Evolutionary conservation across 2,113 vertebrate genomes (phyloP).

Genomic region (Sceloporus tristichus): DNA sequence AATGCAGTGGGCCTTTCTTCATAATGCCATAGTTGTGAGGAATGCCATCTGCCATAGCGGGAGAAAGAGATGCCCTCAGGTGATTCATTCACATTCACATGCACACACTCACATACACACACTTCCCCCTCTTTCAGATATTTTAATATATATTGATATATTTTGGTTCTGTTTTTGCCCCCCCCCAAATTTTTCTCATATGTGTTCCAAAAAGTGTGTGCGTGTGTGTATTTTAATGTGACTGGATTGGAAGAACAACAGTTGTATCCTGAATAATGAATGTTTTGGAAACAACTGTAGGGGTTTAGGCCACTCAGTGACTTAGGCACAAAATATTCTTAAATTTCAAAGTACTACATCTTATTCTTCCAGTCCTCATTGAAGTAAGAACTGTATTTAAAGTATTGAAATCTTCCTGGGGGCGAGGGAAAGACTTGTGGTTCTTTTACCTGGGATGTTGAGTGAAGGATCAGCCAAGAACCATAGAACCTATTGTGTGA

Average conservation of each 20-base stretch:
- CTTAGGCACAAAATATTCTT: constrained; percentile 13
- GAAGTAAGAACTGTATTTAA: background rate
- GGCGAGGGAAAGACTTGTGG: background rate
- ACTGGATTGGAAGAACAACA: background rate
- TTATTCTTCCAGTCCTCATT: background rate
- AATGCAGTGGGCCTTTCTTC: background rate
- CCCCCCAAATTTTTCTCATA: background rate
- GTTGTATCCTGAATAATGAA: background rate
- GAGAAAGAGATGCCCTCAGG: constrained; percentile 27
- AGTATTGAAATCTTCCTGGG: background rate
- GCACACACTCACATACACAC: background rate
- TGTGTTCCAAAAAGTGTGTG: background rate
- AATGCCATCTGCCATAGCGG: background rate
- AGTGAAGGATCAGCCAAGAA: background rate
- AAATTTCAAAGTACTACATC: background rate
- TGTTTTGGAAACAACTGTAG: background rate
- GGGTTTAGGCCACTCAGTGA: background rate
- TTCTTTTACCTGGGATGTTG: background rate
- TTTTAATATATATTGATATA: constrained; percentile 4
- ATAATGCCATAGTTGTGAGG: background rate
- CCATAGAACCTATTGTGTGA: background rate
- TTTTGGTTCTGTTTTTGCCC: constrained; percentile 33
- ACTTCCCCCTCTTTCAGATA: too few relatives aligned
- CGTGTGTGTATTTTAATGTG: background rate
- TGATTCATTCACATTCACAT: background rate